Conservation (phyloP, 2,113 vertebrate genomes). For the cat (Felis catus) region DNA sequence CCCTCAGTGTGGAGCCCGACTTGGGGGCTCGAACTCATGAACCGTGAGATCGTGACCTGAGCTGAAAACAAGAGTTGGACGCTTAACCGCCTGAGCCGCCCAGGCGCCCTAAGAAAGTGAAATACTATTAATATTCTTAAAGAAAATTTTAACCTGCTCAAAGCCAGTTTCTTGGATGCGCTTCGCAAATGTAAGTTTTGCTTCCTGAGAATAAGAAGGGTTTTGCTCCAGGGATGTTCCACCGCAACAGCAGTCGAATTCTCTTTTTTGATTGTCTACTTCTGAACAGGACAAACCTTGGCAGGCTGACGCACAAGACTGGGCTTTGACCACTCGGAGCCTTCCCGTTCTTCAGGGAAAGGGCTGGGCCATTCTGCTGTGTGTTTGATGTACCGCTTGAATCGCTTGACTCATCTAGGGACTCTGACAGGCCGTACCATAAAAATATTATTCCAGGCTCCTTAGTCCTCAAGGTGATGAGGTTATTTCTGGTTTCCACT, state of each 20-base stretch:
- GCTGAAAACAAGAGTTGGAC: too few species aligned
- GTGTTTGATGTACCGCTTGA: neutral
- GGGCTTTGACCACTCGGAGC: too few species aligned
- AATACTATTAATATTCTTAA: neutral
- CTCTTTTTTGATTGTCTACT: neutral
- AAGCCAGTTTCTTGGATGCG: neutral
- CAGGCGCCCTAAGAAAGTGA: neutral
- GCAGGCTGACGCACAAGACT: neutral
- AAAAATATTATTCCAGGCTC: neutral
- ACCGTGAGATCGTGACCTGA: too few species aligned
- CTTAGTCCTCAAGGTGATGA: neutral
- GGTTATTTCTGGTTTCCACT: neutral
- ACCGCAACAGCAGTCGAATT: neutral
- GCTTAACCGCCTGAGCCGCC: too few species aligned
- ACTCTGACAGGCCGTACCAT: neutral
- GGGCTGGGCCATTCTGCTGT: neutral
- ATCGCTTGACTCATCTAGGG: neutral
- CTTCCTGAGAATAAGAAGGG: neutral
- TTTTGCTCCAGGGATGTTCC: neutral
- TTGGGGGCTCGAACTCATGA: too few species aligned
- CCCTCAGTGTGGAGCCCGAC: too few species aligned
- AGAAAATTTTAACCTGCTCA: neutral
- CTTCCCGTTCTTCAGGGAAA: neutral
- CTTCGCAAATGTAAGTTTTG: neutral
- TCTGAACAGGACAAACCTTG: neutral